Evolutionary conservation across 2,113 vertebrate genomes (phyloP).

Genomic region (Perca fluviatilis): DNA sequence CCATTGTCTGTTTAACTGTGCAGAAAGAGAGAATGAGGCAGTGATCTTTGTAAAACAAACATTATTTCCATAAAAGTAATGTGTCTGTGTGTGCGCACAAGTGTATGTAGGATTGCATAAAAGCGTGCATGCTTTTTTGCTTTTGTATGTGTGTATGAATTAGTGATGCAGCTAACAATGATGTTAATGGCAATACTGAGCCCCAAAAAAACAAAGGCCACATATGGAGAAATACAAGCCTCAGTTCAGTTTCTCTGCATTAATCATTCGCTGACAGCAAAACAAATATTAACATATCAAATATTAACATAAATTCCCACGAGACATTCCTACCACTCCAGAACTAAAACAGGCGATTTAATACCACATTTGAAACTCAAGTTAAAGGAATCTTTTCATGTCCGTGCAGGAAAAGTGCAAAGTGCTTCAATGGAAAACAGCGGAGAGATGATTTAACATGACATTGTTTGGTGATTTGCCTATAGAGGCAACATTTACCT

Average conservation of each 20-base stretch:
- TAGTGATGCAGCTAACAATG: slow-evolving; percentile 25
- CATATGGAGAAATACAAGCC: slow-evolving; percentile 54
- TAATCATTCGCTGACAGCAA: slow-evolving; percentile 77
- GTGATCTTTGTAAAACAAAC: background rate
- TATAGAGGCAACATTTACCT: slow-evolving; percentile 10
- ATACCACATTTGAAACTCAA: slow-evolving; percentile 59
- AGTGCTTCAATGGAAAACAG: slow-evolving; percentile 7
- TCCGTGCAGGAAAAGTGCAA: background rate
- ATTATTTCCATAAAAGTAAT: slow-evolving; percentile 1
- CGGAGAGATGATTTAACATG: background rate
- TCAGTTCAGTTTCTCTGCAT: slow-evolving; percentile 66
- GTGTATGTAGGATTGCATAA: background rate
- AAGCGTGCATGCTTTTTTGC: background rate
- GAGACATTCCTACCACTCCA: slow-evolving; percentile 57
- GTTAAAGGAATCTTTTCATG: slow-evolving; percentile 39
- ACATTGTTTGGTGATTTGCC: background rate
- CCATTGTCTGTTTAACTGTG: background rate
- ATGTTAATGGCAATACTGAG: slow-evolving; percentile 26
- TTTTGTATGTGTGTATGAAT: slow-evolving; percentile 1
- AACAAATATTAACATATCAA: slow-evolving; percentile 81
- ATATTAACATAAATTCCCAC: slow-evolving; percentile 72
- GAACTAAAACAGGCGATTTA: slow-evolving; percentile 68
- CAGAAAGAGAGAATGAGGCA: background rate
- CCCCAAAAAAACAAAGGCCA: slow-evolving; percentile 46
- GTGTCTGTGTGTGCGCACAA: background rate